Conservation (phyloP, 1,140 invertebrate genomes). For the Solenopsis invicta region DNA sequence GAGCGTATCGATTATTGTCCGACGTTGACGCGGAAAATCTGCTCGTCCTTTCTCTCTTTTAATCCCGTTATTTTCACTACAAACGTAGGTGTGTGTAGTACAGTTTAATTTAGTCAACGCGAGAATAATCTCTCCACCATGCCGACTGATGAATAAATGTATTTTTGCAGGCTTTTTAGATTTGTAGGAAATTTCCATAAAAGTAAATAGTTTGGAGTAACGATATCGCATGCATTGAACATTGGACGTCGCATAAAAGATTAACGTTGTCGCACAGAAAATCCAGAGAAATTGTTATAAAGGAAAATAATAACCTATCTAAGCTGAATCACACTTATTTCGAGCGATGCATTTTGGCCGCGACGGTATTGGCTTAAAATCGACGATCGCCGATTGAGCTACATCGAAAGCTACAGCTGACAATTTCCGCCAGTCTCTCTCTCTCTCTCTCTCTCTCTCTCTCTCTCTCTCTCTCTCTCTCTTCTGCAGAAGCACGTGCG, state of each 20-base stretch:
- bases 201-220: slow-evolving; percentile 7
- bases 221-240: slow-evolving; percentile 7
- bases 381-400: neutral
- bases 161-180: neutral
- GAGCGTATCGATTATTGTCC: slow-evolving; percentile 52
- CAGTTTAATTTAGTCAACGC: slow-evolving; percentile 57
- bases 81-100: neutral
- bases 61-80: slow-evolving; percentile 44
- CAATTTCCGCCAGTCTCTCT: slow-evolving; percentile 25
- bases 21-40: slow-evolving; percentile 40
- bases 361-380: neutral
- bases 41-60: slow-evolving; percentile 42
- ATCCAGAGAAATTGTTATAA: neutral
- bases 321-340: neutral
- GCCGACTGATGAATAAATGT: slow-evolving; percentile 4
- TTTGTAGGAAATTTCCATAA: neutral
- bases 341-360: neutral
- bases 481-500: slow-evolving; percentile 27
- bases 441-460: too few relatives aligned
- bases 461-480: neutral
- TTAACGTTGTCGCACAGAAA: neutral
- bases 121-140: slow-evolving; percentile 30
- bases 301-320: too few relatives aligned
- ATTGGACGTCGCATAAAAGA: neutral
- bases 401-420: neutral